Evolutionary conservation across 2,888 invertebrate species (phyloP).

Genomic region (Sphaerolaimus hirsutus): DNA sequence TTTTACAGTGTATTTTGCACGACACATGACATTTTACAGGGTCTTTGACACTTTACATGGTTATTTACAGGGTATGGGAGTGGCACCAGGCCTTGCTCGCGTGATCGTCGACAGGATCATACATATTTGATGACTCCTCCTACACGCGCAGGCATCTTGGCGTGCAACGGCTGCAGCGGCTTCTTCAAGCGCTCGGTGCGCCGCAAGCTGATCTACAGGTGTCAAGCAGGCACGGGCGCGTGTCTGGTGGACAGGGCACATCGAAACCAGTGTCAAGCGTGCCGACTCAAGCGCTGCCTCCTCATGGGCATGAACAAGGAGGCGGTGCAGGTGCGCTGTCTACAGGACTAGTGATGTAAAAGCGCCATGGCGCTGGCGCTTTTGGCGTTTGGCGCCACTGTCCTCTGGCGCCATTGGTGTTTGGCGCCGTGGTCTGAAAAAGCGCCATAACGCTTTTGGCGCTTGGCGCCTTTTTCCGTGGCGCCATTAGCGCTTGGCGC

Average conservation of each 20-base stretch:
- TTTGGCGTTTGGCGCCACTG: no score
- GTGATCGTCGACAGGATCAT: background rate
- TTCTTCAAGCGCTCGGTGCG: slow-evolving; percentile 90
- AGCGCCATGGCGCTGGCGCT: no score
- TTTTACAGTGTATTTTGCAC: no score
- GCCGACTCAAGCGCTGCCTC: slow-evolving; percentile 86
- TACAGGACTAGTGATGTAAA: background rate
- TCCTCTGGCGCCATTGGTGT: no score
- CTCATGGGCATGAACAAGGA: slow-evolving; percentile 99
- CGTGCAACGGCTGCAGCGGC: slow-evolving; percentile 92
- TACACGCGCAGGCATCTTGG: slow-evolving; percentile 72
- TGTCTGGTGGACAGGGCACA: slow-evolving; percentile 96
- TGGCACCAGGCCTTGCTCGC: no score
- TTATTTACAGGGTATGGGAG: no score
- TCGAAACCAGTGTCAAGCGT: slow-evolving; percentile 94
- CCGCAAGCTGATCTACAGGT: slow-evolving; percentile 90
- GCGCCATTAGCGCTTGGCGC: no score
- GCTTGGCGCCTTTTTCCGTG: no score
- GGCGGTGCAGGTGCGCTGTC: slow-evolving; percentile 38
- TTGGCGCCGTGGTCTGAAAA: no score
- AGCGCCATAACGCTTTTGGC: no score
- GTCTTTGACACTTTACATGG: no score
- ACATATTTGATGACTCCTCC: background rate
- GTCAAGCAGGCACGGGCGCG: slow-evolving; percentile 89
- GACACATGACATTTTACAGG: no score